Conservation (phyloP, 2,888 invertebrate genomes). For the Zele albiditarsus region DNA sequence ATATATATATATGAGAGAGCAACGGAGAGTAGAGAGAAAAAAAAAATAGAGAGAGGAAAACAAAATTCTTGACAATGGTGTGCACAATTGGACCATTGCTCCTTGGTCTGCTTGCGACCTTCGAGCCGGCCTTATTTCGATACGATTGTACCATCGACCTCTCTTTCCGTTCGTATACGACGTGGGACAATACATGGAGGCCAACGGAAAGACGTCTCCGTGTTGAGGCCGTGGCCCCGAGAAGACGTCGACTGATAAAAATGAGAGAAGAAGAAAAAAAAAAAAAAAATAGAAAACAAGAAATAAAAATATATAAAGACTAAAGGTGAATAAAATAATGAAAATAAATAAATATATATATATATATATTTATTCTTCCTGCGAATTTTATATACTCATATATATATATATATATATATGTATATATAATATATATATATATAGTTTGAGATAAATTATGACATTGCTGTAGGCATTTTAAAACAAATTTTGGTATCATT, state of each 20-base stretch:
- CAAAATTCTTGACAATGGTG: constrained; percentile 36
- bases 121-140: constrained; percentile 44
- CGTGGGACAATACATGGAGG: constrained; percentile 33
- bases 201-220: constrained; percentile 32
- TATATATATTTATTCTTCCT: neutral
- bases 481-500: constrained; percentile 25
- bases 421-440: neutral
- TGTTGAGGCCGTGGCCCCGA: constrained; percentile 18
- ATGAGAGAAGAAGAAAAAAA: constrained; percentile 16
- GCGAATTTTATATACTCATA: neutral
- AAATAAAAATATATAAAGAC: constrained; percentile 42
- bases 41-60: constrained; percentile 41
- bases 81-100: constrained; percentile 50
- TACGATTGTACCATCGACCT: constrained; percentile 43
- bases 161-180: constrained; percentile 25
- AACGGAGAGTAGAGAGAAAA: constrained; percentile 52
- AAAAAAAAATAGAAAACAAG: constrained; percentile 32
- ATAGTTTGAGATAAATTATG: neutral
- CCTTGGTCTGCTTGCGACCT: constrained; percentile 30
- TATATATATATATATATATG: neutral
- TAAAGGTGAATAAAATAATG: constrained; percentile 30
- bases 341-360: constrained; percentile 8
- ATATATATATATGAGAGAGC: constrained; percentile 47
- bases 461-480: constrained; percentile 22
- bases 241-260: constrained; percentile 20